Evolutionary conservation across 1,140 invertebrate genomes (phyloP), one percentile per base, ranked within the genome.

Genomic region (Ooceraea biroi): DNA sequence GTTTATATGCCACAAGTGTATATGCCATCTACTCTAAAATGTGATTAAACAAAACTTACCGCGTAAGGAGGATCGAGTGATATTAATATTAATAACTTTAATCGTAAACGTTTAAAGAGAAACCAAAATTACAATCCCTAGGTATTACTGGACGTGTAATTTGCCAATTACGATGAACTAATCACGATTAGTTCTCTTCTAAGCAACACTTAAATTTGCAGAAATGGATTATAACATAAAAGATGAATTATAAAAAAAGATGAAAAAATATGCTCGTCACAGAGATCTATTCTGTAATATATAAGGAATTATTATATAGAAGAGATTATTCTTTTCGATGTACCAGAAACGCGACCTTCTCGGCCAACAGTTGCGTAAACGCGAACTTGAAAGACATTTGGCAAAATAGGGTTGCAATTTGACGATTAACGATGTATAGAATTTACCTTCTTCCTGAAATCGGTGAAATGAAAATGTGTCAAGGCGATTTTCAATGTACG

Each of bases 401-500:
- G 86, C 85, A 73, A 66, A 60, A 80, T 57, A 80, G 76, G 84
- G 88, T 88, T 90, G 87, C 88, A 88, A 83, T 88, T 86, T 36
- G 36, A 36, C n/a, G 63, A 46, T 25, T 66, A 66, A 80, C 61
- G 78, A 85, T 80, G 74, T 36, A 36, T 72, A 85, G 73, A 84
- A 84, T 78, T n/a, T 83, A 68, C 78, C 74, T 87, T 85, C 73
- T 89, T 87, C 83, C 88, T 77, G 65, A 57, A 84, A 72, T 73
- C 52, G 72, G 25, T 50, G 60, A 60, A n/a, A 55, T 84, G 41
- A 85, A 83, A 88, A 65, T 74, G 86, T 72, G 86, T 88, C 44
- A 82, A 61, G 69, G 88, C 61, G 69, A 90, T 92, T 36, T 91
- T 93, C 92, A 89, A 91, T 85, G 90, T 93, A 93, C 93, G 91